Conservation (phyloP, 2,113 vertebrate genomes). For the Rostratula benghalensis region DNA sequence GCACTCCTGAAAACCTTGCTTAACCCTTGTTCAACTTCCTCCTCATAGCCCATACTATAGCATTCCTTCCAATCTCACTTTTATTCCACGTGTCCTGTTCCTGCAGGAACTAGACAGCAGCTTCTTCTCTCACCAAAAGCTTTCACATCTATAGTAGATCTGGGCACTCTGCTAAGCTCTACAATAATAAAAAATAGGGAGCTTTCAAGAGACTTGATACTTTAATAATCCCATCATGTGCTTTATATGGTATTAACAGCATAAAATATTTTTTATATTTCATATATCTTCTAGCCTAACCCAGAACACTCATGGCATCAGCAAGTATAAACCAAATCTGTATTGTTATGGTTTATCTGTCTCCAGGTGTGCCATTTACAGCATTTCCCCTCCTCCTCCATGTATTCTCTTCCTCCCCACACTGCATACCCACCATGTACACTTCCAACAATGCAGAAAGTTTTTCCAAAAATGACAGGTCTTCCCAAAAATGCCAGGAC, state of each 20-base stretch:
- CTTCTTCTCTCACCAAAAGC: not conserved
- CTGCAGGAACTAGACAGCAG: not conserved
- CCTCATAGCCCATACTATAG: not conserved
- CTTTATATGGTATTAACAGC: not conserved
- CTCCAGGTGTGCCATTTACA: not conserved
- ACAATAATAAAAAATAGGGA: not conserved
- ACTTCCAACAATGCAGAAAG: not conserved
- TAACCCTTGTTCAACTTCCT: not conserved
- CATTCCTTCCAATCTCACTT: not conserved
- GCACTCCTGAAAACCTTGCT: not conserved
- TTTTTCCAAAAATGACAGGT: not conserved
- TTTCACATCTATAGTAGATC: not conserved
- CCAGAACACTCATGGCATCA: not conserved
- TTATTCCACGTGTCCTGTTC: not conserved
- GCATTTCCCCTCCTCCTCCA: not conserved
- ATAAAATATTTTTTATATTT: not conserved
- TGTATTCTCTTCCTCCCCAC: not conserved
- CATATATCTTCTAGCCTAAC: not conserved
- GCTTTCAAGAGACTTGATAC: not conserved
- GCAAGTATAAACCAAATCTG: not conserved
- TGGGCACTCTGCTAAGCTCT: not conserved
- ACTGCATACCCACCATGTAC: not conserved
- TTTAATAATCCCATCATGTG: not conserved
- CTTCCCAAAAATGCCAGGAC: not conserved
- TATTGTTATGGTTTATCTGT: rapidly evolving